phyloP scores from a whole-genome alignment of 2,113 vertebrate genomes.

The Formicarius rufipectus region DNA sequence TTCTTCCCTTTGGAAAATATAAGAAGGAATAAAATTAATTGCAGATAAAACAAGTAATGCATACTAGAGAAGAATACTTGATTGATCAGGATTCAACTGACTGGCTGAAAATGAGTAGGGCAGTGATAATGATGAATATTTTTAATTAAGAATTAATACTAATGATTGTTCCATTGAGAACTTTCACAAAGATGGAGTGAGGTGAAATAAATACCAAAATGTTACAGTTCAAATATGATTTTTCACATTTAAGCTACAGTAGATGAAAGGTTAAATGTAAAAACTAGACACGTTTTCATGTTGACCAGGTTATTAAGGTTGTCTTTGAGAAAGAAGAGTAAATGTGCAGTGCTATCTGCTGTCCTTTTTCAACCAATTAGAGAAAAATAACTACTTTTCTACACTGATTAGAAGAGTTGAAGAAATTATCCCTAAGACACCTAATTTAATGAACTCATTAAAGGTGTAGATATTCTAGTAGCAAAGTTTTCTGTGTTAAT shows the following conservation, averaged over 20 bases:
- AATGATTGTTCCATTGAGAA: not conserved
- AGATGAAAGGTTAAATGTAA: not conserved
- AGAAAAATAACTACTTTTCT: not conserved
- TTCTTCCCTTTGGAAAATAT: not conserved
- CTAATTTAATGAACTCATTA: slow-evolving; percentile 10
- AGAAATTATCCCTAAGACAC: not conserved
- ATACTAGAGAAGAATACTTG: not conserved
- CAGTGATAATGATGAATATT: not conserved
- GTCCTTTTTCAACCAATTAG: not conserved
- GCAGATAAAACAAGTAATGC: not conserved
- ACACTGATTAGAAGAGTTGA: not conserved
- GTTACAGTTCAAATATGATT: not conserved
- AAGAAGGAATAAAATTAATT: not conserved
- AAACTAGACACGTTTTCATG: not conserved
- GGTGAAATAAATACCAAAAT: not conserved
- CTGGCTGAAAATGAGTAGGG: not conserved
- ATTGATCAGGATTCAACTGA: not conserved
- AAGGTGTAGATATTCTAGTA: not conserved
- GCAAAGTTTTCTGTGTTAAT: not conserved
- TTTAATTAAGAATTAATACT: not conserved
- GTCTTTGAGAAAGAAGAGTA: not conserved
- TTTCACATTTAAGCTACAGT: not conserved
- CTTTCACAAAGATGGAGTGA: not conserved
- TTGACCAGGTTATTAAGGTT: not conserved
- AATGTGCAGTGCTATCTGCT: not conserved